Conservation (phyloP, 2,797 vertebrate genomes). For the Perodicticus potto region DNA sequence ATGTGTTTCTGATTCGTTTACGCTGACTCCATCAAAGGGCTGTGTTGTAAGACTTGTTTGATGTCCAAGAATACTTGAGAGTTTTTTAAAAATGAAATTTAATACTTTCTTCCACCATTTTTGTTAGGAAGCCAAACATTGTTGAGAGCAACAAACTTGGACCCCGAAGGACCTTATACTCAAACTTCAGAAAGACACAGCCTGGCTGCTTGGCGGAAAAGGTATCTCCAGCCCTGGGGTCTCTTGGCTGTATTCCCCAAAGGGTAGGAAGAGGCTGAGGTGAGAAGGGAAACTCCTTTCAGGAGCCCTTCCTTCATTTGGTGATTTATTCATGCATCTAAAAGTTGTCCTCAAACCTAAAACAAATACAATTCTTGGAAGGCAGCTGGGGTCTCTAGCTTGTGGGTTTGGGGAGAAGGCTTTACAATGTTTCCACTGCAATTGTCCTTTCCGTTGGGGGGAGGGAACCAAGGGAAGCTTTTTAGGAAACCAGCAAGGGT, state of each 20-base stretch:
- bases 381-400: neutral
- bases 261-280: neutral
- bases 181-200: conserved; percentile 40
- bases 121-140: conserved; percentile 68
- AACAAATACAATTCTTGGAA: conserved; percentile 52
- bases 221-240: neutral
- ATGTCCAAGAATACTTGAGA: conserved; percentile 79
- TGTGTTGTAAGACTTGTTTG: conserved; percentile 79
- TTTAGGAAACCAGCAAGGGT: conserved; percentile 85
- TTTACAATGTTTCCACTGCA: conserved; percentile 14
- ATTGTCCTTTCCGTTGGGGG: conserved; percentile 33
- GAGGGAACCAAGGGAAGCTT: conserved; percentile 74
- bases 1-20: conserved; percentile 84
- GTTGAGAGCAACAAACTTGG: conserved; percentile 71
- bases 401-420: neutral
- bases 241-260: conserved; percentile 10
- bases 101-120: conserved; percentile 82
- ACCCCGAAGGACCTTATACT: conserved; percentile 63
- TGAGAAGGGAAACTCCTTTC: conserved; percentile 31
- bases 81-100: conserved; percentile 73
- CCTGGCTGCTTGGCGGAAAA: conserved; percentile 45
- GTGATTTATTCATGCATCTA: conserved; percentile 55
- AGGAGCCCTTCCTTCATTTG: conserved; percentile 38
- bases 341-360: conserved; percentile 23
- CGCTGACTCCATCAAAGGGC: conserved; percentile 78